These are phyloP conservation scores for Argyrosomus japonicus DNA, from an alignment of 2,113 vertebrate species.

Conservation along the genomic window DNA sequence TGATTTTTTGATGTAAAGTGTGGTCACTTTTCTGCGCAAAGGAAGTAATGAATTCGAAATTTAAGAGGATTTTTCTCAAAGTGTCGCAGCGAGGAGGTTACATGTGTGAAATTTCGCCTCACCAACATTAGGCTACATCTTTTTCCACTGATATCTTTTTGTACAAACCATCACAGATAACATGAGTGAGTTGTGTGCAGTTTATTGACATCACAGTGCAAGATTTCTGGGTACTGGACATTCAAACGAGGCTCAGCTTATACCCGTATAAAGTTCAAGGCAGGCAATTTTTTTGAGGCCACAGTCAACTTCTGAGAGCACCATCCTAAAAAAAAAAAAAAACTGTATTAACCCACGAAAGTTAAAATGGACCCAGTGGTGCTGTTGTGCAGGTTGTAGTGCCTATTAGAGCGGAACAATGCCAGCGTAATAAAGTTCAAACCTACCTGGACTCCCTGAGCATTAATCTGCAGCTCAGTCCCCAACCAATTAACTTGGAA, in stretches of 20 bases:
- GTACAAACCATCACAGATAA: neutral
- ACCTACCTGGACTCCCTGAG: constrained; percentile 24
- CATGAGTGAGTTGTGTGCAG: neutral
- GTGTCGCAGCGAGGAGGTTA: too few species aligned
- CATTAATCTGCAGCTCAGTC: constrained; percentile 32
- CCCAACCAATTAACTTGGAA: constrained; percentile 51
- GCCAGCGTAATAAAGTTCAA: constrained; percentile 17
- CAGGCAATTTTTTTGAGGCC: neutral
- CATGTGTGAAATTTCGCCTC: neutral
- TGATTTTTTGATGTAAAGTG: neutral
- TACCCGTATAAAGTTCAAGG: neutral
- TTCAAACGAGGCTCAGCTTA: too few species aligned
- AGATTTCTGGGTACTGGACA: too few species aligned
- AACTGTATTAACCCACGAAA: neutral
- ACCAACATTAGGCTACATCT: too few species aligned
- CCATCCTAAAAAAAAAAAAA: neutral
- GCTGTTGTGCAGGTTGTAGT: constrained; percentile 11
- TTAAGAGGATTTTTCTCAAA: too few species aligned
- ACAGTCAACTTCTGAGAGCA: neutral
- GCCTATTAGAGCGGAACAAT: constrained; percentile 34
- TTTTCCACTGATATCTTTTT: too few species aligned
- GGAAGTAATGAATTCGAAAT: neutral
- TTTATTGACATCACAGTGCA: neutral
- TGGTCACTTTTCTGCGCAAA: neutral
- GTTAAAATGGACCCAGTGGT: constrained; percentile 20